Percentiles rank a stretch among this genome's conserved stretches.
Evolutionary conservation across 2,113 vertebrate genomes (phyloP).

Genomic region (Embiotoca jacksoni): DNA sequence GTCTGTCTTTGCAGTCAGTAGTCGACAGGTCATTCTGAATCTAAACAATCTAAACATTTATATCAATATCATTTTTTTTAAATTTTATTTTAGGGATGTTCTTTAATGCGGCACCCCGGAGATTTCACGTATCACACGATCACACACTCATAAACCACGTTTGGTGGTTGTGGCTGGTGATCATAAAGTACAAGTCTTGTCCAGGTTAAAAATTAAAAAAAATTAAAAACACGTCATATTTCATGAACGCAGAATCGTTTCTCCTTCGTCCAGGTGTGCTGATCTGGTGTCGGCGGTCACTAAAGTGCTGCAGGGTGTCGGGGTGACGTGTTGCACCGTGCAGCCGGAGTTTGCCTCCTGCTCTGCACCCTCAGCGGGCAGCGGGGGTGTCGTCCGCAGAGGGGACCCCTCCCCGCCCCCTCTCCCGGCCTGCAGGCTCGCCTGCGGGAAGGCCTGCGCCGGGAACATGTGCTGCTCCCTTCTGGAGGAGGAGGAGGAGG

Average conservation of each 20-base stretch:
- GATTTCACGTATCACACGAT: too few relatives aligned
- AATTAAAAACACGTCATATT: not conserved
- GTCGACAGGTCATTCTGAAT: not conserved
- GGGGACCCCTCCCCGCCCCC: slow-evolving; percentile 7
- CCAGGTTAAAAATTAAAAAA: not conserved
- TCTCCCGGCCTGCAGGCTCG: slow-evolving; percentile 68
- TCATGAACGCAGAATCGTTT: slow-evolving; percentile 3
- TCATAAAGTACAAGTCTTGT: not conserved
- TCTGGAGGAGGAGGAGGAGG: slow-evolving; percentile 19
- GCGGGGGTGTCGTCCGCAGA: slow-evolving; percentile 29
- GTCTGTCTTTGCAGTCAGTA: not conserved
- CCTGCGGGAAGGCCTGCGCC: slow-evolving; percentile 77
- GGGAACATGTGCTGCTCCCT: slow-evolving; percentile 78
- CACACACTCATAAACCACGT: too few relatives aligned
- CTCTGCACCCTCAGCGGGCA: not conserved
- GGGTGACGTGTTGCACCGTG: slow-evolving; percentile 81
- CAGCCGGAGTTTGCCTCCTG: slow-evolving; percentile 81
- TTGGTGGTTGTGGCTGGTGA: too few relatives aligned
- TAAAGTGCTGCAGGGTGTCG: slow-evolving; percentile 72
- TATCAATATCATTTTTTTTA: too few relatives aligned
- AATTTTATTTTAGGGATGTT: too few relatives aligned
- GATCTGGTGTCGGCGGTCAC: slow-evolving; percentile 73
- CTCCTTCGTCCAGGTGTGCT: slow-evolving; percentile 54
- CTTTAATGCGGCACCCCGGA: too few relatives aligned
- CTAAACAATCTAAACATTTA: too few relatives aligned